Evolutionary conservation across 2,797 vertebrate species (phyloP).

Genomic region (Lepus townsendii): DNA sequence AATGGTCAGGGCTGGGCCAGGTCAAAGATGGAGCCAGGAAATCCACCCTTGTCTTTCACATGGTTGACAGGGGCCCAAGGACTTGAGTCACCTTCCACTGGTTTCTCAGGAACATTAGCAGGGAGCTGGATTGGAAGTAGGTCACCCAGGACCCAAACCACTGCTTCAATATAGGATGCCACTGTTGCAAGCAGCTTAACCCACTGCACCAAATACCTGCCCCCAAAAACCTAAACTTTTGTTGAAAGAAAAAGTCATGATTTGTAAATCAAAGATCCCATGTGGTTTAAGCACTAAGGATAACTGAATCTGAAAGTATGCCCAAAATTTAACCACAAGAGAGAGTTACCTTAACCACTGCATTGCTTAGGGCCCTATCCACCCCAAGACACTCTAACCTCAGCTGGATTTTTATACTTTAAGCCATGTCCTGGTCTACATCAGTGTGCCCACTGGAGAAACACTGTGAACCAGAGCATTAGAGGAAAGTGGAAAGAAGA

Average conservation of each 20-base stretch:
- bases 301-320: neutral
- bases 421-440: neutral
- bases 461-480: neutral
- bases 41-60: too few species aligned
- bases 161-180: too few species aligned
- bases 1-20: too few species aligned
- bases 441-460: neutral
- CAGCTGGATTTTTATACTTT: neutral
- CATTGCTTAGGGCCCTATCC: neutral
- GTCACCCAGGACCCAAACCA: too few species aligned
- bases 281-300: neutral
- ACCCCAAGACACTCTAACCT: neutral
- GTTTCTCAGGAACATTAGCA: too few species aligned
- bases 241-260: neutral
- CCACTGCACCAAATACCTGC: too few species aligned
- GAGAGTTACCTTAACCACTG: neutral
- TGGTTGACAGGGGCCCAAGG: too few species aligned
- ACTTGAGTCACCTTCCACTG: too few species aligned
- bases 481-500: slow-evolving; percentile 38
- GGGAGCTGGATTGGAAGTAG: too few species aligned
- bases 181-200: too few species aligned
- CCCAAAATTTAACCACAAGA: neutral
- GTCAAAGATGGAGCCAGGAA: too few species aligned
- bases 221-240: neutral
- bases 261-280: slow-evolving; percentile 5